phyloP scores from a whole-genome alignment of 2,113 vertebrate species.

The Procavia capensis region DNA sequence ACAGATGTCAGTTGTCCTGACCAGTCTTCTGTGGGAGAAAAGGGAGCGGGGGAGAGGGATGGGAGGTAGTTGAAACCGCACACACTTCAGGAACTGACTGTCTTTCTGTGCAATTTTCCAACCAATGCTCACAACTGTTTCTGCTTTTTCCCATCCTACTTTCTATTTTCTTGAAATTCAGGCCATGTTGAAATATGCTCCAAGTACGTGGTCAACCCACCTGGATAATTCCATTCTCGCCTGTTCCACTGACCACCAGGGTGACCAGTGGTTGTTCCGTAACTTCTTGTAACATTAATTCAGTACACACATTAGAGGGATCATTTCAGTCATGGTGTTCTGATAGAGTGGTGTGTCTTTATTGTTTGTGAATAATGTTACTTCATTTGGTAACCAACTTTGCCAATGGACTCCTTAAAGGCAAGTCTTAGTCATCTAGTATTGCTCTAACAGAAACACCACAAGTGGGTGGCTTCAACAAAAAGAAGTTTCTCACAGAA shows the following conservation, averaged over 20 bases:
- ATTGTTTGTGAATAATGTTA: neutral
- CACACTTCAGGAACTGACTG: neutral
- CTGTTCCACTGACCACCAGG: neutral
- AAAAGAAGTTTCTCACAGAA: too few species aligned
- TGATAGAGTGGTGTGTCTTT: neutral
- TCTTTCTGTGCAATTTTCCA: neutral
- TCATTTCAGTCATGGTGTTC: neutral
- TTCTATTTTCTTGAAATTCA: slow-evolving; percentile 1
- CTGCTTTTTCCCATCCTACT: neutral
- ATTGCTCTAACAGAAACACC: too few species aligned
- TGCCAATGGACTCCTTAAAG: neutral
- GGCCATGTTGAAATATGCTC: neutral
- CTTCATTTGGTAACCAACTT: neutral
- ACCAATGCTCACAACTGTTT: neutral
- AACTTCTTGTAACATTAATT: neutral
- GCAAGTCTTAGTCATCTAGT: too few species aligned
- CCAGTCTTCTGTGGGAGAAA: too few species aligned
- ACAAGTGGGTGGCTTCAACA: too few species aligned
- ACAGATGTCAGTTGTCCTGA: too few species aligned
- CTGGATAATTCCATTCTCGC: neutral
- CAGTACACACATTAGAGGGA: neutral
- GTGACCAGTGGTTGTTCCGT: neutral
- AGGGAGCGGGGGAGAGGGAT: too few species aligned
- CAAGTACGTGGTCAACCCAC: neutral
- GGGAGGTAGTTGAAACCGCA: neutral